These are phyloP conservation scores for Lasaia peninsularis DNA, from an alignment of 1,140 invertebrate genomes.

Conservation along the genomic window DNA sequence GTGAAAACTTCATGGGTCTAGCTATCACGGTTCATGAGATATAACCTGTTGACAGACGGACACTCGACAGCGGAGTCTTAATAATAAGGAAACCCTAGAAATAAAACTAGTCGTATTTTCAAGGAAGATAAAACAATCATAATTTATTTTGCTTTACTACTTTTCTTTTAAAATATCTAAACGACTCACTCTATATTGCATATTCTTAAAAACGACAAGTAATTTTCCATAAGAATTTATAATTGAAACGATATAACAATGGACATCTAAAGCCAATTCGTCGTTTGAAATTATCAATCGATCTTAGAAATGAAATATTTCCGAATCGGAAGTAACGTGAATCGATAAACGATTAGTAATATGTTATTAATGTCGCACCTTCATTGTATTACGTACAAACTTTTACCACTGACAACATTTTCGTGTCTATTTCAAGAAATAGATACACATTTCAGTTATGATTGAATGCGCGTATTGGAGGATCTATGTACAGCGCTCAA, in stretches of 20 bases:
- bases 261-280: slow-evolving; percentile 44
- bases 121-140: no score
- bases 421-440: slow-evolving; percentile 18
- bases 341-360: slow-evolving; percentile 69
- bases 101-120: no score
- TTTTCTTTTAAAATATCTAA: no score
- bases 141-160: no score
- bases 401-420: slow-evolving; percentile 41
- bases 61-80: no score
- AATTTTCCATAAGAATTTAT: not conserved
- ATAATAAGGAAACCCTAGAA: no score
- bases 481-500: slow-evolving; percentile 36
- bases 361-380: slow-evolving; percentile 65
- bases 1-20: no score
- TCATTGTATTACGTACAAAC: slow-evolving; percentile 65
- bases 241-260: slow-evolving; percentile 2
- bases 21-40: no score
- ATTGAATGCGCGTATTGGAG: slow-evolving; percentile 33
- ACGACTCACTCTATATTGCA: no score
- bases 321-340: slow-evolving; percentile 75
- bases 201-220: no score
- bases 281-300: slow-evolving; percentile 23
- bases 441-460: slow-evolving; percentile 48
- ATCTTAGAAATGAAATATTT: slow-evolving; percentile 70
- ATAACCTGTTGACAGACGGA: no score